Evolutionary conservation across 2,113 vertebrate species (phyloP), one percentile per base, ranked within the genome.

Genomic region (Seriola rivoliana): DNA sequence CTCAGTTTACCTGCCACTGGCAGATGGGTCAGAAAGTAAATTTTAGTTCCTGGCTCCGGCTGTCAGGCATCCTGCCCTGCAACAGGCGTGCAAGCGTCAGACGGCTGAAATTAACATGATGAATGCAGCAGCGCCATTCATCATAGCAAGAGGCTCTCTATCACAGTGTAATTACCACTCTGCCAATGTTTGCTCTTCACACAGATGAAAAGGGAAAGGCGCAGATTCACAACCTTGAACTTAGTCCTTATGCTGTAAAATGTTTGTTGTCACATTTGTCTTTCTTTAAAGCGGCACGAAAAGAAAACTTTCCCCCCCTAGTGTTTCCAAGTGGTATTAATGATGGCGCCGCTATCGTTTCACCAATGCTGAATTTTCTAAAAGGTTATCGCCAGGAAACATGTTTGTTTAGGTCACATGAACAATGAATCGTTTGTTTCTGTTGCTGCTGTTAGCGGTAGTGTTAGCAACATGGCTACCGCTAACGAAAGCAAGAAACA

Each of bases 91-190:
- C 25, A 3, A 72, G 69, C 38, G 48, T 78, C 80, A 52, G 79
- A 59, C 36, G 55, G 58, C 66, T 68, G 80, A 71, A 68, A 86
- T 90, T 68, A 81, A 75, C 71, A 60, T 64, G 78, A 88, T 55
- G 75, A 59, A 80, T 72, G 82, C 52, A 64, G 58, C 77, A 8
- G 19, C 19, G 36, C 16, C 69, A 21, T 88, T 83, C 63, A 79
- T 90, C 84, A 57, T 8, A 44, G 65, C 44, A 58, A 77, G 63
- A 71, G 71, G 42, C 71, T 75, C 75, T 89, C 74, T 25, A 57
- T 87, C 79, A 64, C 46, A 10, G 23, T 4, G 55, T 85, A 59
- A 90, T 92, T 78, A 86, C 78, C 40, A 1, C 60, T 78, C 73
- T 59, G 84, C 70, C 71, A 29, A 19, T 38, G 48, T 81, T 84